phyloP scores from a whole-genome alignment of 64 coral and sea anemone genomes.

The Anthopleura sola region DNA sequence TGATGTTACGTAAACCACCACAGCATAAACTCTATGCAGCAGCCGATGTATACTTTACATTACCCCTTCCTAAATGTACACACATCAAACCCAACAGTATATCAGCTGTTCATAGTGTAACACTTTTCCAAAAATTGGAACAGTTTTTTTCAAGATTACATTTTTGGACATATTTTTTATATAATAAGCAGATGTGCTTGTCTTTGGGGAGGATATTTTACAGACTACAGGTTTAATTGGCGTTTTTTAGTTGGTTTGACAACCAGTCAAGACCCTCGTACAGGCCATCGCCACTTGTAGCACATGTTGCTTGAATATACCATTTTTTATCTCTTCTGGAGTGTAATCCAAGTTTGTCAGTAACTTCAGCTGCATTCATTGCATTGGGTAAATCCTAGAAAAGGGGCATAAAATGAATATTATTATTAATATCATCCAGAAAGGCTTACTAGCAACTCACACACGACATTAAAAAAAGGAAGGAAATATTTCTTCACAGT shows the following conservation, averaged over 20 bases:
- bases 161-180: not conserved
- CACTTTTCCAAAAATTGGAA: not conserved
- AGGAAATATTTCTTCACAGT: too few relatives aligned
- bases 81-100: not conserved
- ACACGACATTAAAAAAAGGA: too few relatives aligned
- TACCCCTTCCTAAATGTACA: not conserved
- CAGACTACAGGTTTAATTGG: slow-evolving; percentile 9
- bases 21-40: not conserved
- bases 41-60: not conserved
- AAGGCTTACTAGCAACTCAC: too few relatives aligned
- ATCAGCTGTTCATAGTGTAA: not conserved
- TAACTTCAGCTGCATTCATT: slow-evolving; percentile 60
- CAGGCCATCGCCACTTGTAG: slow-evolving; percentile 68
- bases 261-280: slow-evolving; percentile 71
- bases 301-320: slow-evolving; percentile 66
- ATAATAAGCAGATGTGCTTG: not conserved
- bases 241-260: slow-evolving; percentile 32
- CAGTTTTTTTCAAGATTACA: not conserved
- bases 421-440: too few relatives aligned
- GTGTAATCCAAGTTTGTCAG: slow-evolving; percentile 48
- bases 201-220: not conserved
- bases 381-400: slow-evolving; percentile 59
- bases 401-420: too few relatives aligned
- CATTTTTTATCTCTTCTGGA: slow-evolving; percentile 20
- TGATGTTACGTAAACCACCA: not conserved